Evolutionary conservation across 1,140 invertebrate genomes (phyloP).

Genomic region (Pseudomyrmex sp.): DNA sequence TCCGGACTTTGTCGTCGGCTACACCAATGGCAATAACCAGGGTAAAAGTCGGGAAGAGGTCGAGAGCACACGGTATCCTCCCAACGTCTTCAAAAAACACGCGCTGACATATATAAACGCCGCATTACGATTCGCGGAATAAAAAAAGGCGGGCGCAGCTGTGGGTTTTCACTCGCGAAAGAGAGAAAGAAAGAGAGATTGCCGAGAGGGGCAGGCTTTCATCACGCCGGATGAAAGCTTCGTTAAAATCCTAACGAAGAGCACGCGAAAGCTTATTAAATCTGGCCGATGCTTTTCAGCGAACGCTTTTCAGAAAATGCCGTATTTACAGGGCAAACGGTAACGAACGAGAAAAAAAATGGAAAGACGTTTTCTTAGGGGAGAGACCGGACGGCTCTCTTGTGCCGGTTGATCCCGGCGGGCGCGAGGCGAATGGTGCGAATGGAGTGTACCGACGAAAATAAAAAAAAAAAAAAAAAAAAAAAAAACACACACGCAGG

Average conservation of each 20-base stretch:
- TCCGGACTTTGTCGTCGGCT: neutral
- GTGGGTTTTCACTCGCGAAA: neutral
- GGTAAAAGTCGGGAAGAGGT: neutral
- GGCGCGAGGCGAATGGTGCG: neutral
- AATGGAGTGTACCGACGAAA: neutral
- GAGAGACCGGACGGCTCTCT: neutral
- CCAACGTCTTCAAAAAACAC: no score
- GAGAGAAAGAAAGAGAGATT: neutral
- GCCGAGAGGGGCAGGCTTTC: neutral
- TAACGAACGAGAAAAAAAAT: constrained; percentile 49
- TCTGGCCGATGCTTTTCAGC: constrained; percentile 51
- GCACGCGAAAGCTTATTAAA: constrained; percentile 53
- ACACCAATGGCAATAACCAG: neutral
- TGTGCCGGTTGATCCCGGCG: constrained; percentile 34
- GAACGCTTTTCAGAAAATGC: constrained; percentile 39
- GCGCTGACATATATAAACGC: constrained; percentile 8
- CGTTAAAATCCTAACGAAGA: constrained; percentile 59
- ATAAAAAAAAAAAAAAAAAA: constrained; percentile 7
- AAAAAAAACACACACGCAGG: neutral
- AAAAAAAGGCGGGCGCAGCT: neutral
- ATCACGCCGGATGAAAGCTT: constrained; percentile 38
- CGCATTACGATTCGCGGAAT: constrained; percentile 1
- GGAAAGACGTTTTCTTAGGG: constrained; percentile 29
- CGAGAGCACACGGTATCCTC: neutral
- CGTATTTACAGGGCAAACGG: constrained; percentile 54